Percentiles rank a stretch among this genome's conserved stretches.
Evolutionary conservation across 1,140 invertebrate genomes (phyloP).

Genomic region (Drosophila sulfurigaster): DNA sequence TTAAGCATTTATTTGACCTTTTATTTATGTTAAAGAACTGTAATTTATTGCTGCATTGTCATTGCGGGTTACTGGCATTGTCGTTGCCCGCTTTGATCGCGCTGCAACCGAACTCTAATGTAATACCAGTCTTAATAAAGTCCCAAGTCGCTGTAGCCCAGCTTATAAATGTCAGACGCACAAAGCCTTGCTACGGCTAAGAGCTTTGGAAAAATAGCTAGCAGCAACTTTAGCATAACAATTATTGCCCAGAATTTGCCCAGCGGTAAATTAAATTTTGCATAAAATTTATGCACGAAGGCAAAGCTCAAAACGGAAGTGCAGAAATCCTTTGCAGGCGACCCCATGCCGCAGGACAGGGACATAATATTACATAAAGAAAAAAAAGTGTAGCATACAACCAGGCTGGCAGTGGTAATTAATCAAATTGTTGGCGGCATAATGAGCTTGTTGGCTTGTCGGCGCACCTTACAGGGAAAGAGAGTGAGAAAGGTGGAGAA

Average conservation of each 20-base stretch:
- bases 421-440: slow-evolving; percentile 81
- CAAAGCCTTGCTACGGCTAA: neutral
- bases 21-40: slow-evolving; percentile 9
- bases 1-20: neutral
- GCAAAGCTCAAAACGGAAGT: slow-evolving; percentile 38
- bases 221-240: slow-evolving; percentile 48
- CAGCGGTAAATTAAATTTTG: slow-evolving; percentile 76
- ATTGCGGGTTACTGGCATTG: slow-evolving; percentile 4
- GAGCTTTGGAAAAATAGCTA: neutral
- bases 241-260: slow-evolving; percentile 41
- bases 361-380: slow-evolving; percentile 17
- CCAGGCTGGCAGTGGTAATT: slow-evolving; percentile 59
- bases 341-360: slow-evolving; percentile 6
- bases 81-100: neutral
- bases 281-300: slow-evolving; percentile 65
- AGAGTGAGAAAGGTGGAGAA: neutral
- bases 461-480: neutral
- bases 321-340: slow-evolving; percentile 42
- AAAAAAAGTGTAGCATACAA: slow-evolving; percentile 39
- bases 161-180: slow-evolving; percentile 64
- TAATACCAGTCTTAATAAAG: slow-evolving; percentile 12
- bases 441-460: slow-evolving; percentile 72
- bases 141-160: neutral
- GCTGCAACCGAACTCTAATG: slow-evolving; percentile 34
- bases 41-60: slow-evolving; percentile 20